Evolutionary conservation across 2,888 invertebrate genomes (phyloP), one percentile per base, ranked within the genome.

Genomic region (Drosophila neotestacea): DNA sequence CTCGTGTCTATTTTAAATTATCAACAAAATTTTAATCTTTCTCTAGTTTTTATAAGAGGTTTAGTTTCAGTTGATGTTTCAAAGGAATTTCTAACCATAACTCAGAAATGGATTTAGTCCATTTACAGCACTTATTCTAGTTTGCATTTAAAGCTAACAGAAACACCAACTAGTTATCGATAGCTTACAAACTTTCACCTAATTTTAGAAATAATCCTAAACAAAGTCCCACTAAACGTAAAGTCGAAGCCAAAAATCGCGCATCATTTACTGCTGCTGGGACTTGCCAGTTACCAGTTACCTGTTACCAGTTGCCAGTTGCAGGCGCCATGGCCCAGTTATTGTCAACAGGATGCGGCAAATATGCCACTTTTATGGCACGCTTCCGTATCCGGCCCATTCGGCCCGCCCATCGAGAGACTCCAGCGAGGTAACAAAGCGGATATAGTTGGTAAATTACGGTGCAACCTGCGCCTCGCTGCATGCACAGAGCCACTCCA

Each of bases 281-380:
- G 52, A 44, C 47, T 56, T 58, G 32, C 32, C 32, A 6, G 32
- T 56, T 58, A 30, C 7, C 22, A 27, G 34, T n/a, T 56, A 36
- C 36, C 56, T 1, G 34, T 22, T 55, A 41, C 54, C 32, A 30
- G 28, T 46, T 44, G 54, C 50, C 64, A 38, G 42, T 46, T 39
- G 11, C 52, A 36, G 55, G 50, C 73, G 52, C 70, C 59, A 47
- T 62, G 83, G 79, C 79, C 62, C 88, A 88, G 88, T 73, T 86
- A 72, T 81, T 84, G 87, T 86, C 85, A 88, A 84, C 89, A 88
- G 89, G 84, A 84, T 87, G 87, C 85, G 81, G 89, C 89, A 87
- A 84, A 88, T 89, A 84, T 88, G 87, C 78, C 84, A 88, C 79
- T 88, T 84, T 84, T 84, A 84, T 86, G 85, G 81, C 77, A 78